phyloP scores from a whole-genome alignment of 1,140 invertebrate genomes.

The Megalonaias nervosa region DNA sequence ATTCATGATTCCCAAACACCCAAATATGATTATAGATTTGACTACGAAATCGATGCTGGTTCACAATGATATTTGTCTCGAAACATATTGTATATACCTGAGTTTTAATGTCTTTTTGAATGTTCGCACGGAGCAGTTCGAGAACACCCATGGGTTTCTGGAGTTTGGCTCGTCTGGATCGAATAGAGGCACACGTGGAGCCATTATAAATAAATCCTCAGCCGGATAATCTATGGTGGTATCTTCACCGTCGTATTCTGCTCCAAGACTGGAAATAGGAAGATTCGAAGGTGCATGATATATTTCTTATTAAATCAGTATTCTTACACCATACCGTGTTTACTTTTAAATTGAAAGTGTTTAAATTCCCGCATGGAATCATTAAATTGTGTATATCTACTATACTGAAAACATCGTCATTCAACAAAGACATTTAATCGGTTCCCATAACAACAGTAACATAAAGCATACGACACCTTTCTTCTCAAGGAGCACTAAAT shows the following conservation, averaged over 20 bases:
- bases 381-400: too few species aligned
- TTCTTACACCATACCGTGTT: too few species aligned
- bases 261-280: not conserved
- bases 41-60: not conserved
- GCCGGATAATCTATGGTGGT: not conserved
- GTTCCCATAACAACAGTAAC: too few species aligned
- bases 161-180: slow-evolving; percentile 1
- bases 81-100: not conserved
- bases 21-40: not conserved
- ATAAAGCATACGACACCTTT: too few species aligned
- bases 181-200: not conserved
- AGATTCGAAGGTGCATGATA: too few species aligned
- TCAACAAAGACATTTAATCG: too few species aligned
- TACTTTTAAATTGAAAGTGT: too few species aligned
- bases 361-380: too few species aligned
- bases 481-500: too few species aligned
- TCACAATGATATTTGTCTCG: not conserved
- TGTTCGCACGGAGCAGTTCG: slow-evolving; percentile 12
- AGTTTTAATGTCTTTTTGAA: slow-evolving; percentile 6
- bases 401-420: too few species aligned
- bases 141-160: slow-evolving; percentile 26
- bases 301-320: too few species aligned
- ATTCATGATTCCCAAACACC: not conserved
- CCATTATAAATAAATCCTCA: slow-evolving; percentile 15
- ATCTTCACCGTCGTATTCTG: slow-evolving; percentile 11